Base-by-base conservation (phyloP, 2,888 invertebrate genomes). In the Busseola fusca region DNA sequence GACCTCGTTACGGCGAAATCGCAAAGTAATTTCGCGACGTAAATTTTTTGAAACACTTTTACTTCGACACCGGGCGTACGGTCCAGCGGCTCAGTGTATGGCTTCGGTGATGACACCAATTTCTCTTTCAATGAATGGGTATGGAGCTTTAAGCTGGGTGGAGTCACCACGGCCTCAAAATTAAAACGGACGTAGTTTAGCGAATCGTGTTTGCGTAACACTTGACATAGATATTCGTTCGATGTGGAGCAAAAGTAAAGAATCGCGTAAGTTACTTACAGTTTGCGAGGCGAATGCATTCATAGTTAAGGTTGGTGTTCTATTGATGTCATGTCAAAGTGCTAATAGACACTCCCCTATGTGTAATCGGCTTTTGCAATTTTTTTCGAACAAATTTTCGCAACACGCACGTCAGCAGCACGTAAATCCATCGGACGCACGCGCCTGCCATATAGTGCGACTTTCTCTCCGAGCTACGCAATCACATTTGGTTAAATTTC, bases 41-140 rank as follows among this genome's bases (percentile, higher is more conserved):
- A 91, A 91, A 93, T 90, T 94, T 94, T 95, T 95, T 91, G 94
- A 94, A 95, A 94, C 95, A 95, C 95, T 95, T 95, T 95, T 95
- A 95, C 95, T 95, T 94, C 86, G 93, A 88, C 93, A 91, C 88
- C 89, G 88, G 89, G 91, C 90, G 88, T 87, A 89, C 90, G 89
- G 88, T 90, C 89, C 91, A 90, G 89, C 88, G 86, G 85, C 85
- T 83, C 86, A 84, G 83, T 84, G 89, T 88, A 88, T 88, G 90
- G 87, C 91, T 93, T 92, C 90, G 90, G 88, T 91, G 92, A 93
- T 93, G 95, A 91, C 95, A 94, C 93, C 87, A 95, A 95, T 95
- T 95, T 95, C 95, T 95, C 95, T 95, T 95, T 95, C 95, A 91
- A 94, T 92, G 90, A 90, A 88, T 86, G 84, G 84, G 85, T 85